Base-by-base conservation (phyloP, 2,888 invertebrate genomes). In the Brachycybe producta region DNA sequence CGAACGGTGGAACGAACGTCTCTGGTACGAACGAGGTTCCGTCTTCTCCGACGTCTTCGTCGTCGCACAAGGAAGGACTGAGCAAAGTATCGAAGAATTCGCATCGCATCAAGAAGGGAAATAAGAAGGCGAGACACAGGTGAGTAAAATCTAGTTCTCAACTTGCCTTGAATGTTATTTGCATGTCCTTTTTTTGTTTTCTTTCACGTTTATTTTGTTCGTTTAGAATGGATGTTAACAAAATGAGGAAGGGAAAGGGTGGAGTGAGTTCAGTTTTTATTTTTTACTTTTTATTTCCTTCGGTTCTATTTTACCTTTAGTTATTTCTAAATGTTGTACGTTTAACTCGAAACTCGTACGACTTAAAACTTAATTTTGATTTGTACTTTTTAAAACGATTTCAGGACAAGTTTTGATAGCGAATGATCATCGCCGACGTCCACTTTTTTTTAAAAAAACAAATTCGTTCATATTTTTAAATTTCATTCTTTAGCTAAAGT, bases 51-150 rank as follows among this genome's bases (percentile, higher is more conserved):
- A 36, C 51, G 5, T 42, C 53, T 3, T 19, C 41, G 15, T 19
- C 24, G 13, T 30, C 28, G 19, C 50, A 51, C 35, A 58, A 56
- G 50, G 62, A 62, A 76, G 82, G 65, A 75, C 68, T 61, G 63
- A 73, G 62, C 59, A 75, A 67, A 67, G 73, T 66, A 55, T 64
- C 64, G 46, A 72, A 62, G 59, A 67, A 64, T 48, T 55, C 57
- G 11, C 60, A 60, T 63, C 78, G 77, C 54, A 72, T 76, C 35
- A 85, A 84, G 66, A 85, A 84, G 62, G 82, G 77, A 59, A 83
- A 79, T 62, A 87, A 86, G 65, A 84, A 86, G 68, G 79, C 84
- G 19, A 75, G 84, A 61, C 84, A 85, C 69, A 78, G 85, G 71
- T 86, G 78, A 75, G 63, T 46, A 21, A 36, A 36, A 36, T 46